These are phyloP conservation scores for Trachymyrmex cornetzi DNA, from an alignment of 1,140 invertebrate species.

Conservation along the genomic window DNA sequence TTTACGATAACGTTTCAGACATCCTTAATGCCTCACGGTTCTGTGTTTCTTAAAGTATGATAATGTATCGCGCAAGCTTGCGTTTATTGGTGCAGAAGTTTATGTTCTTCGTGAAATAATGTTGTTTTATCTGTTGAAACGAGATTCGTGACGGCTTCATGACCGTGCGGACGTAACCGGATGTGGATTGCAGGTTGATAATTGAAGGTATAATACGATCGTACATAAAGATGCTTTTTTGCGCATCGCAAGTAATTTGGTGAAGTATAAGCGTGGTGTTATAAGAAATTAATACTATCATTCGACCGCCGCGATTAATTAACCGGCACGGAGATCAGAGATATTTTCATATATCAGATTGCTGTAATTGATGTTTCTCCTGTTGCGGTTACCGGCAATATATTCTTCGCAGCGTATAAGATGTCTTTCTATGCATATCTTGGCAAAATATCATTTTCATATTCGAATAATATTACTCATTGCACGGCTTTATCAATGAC, in stretches of 20 bases:
- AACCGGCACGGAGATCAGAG: conserved; percentile 31
- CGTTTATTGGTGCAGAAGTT: not conserved
- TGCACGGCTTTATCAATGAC: conserved; percentile 24
- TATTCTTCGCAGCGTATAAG: conserved; percentile 7
- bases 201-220: conserved; percentile 48
- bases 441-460: conserved; percentile 35
- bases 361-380: conserved; percentile 67
- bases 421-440: conserved; percentile 28
- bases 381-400: conserved; percentile 20
- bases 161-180: conserved; percentile 17
- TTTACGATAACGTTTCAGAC: conserved; percentile 24
- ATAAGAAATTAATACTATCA: conserved; percentile 71
- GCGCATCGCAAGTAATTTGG: conserved; percentile 34
- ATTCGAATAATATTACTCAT: conserved; percentile 37
- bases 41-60: not conserved
- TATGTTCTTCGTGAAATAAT: conserved; percentile 5
- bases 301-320: conserved; percentile 71
- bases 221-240: conserved; percentile 40
- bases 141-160: conserved; percentile 41
- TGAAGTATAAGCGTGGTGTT: not conserved
- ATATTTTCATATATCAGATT: conserved; percentile 68
- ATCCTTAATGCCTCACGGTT: conserved; percentile 31
- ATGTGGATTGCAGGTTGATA: conserved; percentile 32
- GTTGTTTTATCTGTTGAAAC: not conserved
- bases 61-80: not conserved